Conservation (phyloP, 2,797 vertebrate genomes). For the Lepidocolaptes lacrymiger region DNA sequence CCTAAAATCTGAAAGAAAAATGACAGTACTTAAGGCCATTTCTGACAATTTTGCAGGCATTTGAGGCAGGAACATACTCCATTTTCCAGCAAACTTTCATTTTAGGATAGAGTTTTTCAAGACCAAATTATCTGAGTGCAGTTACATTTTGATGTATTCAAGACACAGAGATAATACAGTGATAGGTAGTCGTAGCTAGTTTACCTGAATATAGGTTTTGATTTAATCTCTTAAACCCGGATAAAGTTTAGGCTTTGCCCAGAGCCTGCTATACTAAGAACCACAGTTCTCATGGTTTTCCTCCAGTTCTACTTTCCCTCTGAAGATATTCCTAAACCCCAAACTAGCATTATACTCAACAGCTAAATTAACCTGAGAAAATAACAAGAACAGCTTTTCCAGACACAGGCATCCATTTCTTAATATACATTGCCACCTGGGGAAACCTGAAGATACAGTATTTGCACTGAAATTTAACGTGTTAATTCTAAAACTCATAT, state of each 20-base stretch:
- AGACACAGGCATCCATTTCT: not conserved
- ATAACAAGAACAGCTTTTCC: constrained; percentile 19
- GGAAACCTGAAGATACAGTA: constrained; percentile 41
- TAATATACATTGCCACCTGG: constrained; percentile 54
- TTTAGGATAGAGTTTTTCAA: constrained; percentile 5
- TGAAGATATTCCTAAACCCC: not conserved
- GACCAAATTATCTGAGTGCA: not conserved
- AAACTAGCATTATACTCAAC: not conserved
- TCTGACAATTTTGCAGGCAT: not conserved
- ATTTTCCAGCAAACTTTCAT: constrained; percentile 2
- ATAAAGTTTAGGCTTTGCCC: not conserved
- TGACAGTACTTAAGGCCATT: constrained; percentile 27
- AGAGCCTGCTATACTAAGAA: not conserved
- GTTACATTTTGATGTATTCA: not conserved
- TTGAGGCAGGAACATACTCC: not conserved
- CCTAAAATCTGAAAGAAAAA: constrained; percentile 57
- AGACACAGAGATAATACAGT: not conserved
- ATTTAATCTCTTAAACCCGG: not conserved
- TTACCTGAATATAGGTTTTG: not conserved
- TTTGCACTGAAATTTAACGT: not conserved
- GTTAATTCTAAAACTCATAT: not conserved
- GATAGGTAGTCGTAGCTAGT: not conserved
- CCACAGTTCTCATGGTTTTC: not conserved
- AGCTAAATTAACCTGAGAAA: constrained; percentile 22
- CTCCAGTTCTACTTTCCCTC: not conserved